Percentiles rank a stretch among this genome's conserved stretches.
Conservation (phyloP, 2,797 vertebrate genomes). For the Phataginus tetradactyla region DNA sequence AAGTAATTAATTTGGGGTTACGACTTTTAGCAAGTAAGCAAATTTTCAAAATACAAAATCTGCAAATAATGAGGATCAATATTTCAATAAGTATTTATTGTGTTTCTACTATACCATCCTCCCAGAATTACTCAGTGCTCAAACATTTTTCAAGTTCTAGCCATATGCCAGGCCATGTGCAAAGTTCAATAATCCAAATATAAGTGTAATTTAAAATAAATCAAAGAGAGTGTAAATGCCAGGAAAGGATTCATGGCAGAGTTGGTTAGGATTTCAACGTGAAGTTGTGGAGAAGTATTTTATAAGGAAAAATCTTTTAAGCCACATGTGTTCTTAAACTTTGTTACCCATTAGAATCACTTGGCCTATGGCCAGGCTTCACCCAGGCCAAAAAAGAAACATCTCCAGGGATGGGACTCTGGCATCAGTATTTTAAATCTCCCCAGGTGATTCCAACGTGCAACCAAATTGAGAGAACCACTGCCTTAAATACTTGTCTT, state of each 20-base stretch:
- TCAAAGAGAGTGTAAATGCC: not conserved
- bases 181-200: not conserved
- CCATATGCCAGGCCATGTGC: not conserved
- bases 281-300: constrained; percentile 8
- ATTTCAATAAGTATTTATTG: not conserved
- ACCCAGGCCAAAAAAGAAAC: not conserved
- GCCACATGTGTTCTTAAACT: not conserved
- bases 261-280: not conserved
- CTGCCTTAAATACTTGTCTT: not conserved
- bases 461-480: not conserved
- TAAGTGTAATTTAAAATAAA: not conserved
- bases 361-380: not conserved
- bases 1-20: not conserved
- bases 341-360: not conserved
- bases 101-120: not conserved
- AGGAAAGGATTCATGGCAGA: not conserved
- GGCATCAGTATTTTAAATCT: not conserved
- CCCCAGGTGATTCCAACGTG: not conserved
- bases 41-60: not conserved
- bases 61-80: not conserved
- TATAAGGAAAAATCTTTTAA: not conserved
- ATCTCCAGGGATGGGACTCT: not conserved
- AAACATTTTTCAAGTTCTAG: not conserved
- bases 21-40: not conserved
- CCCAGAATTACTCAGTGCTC: not conserved